Evolutionary conservation across 2,113 vertebrate genomes (phyloP).

Genomic region (Prolemur simus): DNA sequence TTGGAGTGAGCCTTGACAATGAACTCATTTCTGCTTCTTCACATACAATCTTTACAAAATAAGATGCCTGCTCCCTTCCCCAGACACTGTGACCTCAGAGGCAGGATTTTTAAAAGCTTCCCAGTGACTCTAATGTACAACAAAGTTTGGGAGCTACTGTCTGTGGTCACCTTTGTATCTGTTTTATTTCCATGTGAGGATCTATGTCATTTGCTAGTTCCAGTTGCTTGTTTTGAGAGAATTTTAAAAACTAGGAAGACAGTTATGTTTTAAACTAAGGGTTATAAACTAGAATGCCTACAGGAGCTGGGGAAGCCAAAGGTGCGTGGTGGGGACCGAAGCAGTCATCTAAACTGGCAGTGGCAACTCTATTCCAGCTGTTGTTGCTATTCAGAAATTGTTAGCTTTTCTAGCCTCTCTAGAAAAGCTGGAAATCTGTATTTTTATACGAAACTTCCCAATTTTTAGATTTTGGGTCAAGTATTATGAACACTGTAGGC

Average conservation of each 20-base stretch:
- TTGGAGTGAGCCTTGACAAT: not conserved
- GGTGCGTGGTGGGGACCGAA: not conserved
- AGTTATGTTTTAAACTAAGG: not conserved
- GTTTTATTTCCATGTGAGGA: not conserved
- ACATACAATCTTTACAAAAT: not conserved
- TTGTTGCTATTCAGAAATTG: not conserved
- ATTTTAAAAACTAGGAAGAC: not conserved
- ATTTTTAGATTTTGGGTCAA: not conserved
- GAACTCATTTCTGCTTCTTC: not conserved
- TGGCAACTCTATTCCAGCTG: not conserved
- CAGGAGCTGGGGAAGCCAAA: not conserved
- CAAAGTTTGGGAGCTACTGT: not conserved
- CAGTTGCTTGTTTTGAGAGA: not conserved
- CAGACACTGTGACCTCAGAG: not conserved
- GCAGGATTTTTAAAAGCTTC: not conserved
- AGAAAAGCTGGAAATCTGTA: not conserved
- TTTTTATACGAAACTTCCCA: constrained; percentile 33
- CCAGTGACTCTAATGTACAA: not conserved
- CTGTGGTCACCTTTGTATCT: not conserved
- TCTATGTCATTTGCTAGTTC: constrained; percentile 1
- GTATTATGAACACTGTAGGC: not conserved
- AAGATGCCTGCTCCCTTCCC: not conserved
- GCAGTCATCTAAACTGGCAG: not conserved
- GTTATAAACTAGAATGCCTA: not conserved
- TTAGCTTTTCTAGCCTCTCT: not conserved